Evolutionary conservation across 2,113 vertebrate genomes (phyloP).

Genomic region (Piprites chloris): DNA sequence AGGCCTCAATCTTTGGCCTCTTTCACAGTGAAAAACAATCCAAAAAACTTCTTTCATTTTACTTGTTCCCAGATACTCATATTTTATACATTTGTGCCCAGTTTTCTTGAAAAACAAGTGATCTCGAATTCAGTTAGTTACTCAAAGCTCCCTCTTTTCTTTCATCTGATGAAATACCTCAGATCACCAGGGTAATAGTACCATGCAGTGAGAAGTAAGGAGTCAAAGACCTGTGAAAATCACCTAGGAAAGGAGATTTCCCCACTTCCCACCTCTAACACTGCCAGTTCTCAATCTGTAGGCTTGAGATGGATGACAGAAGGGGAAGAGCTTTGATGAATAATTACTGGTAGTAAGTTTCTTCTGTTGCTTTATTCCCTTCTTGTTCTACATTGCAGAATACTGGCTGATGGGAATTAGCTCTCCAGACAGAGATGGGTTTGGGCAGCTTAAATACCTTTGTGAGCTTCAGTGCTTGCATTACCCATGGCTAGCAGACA

Average conservation of each 20-base stretch:
- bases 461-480: background rate
- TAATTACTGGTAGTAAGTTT: background rate
- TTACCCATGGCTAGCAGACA: background rate
- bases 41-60: background rate
- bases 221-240: background rate
- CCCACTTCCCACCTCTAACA: background rate
- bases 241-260: background rate
- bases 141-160: background rate
- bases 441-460: background rate
- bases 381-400: background rate
- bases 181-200: background rate
- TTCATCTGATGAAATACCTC: background rate
- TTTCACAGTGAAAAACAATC: background rate
- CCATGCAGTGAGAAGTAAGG: background rate
- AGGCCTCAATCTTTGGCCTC: background rate
- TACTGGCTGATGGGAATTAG: background rate
- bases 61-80: background rate
- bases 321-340: background rate
- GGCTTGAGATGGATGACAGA: background rate
- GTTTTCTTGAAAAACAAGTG: conserved; percentile 3
- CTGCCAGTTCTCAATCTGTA: background rate
- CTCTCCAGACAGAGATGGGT: background rate
- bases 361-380: background rate
- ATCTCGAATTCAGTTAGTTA: conserved; percentile 6
- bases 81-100: background rate